A percentile compares a stretch with the other conserved stretches of the same genome.
phyloP scores from a whole-genome alignment of 2,888 invertebrate species.

The Conchocele bisecta region DNA sequence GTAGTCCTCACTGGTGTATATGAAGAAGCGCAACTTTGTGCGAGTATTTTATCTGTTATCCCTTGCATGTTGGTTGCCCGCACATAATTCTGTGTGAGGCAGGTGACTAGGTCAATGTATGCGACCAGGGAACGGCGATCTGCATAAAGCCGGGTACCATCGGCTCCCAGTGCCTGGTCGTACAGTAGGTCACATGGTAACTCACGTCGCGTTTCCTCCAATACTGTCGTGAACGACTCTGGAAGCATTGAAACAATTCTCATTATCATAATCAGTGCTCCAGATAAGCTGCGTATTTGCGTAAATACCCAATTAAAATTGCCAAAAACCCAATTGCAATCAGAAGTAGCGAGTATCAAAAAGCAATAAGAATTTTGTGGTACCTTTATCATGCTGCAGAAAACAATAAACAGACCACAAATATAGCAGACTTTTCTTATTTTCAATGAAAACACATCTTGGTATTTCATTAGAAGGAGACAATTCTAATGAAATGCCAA shows the following conservation, averaged over 20 bases:
- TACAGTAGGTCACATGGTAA: constrained; percentile 62
- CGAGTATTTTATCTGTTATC: too few species aligned
- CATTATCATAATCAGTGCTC: neutral
- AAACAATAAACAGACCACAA: too few species aligned
- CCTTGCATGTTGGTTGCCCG: too few species aligned
- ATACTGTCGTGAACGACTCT: constrained; percentile 31
- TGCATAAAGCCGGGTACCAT: constrained; percentile 28
- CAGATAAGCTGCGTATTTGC: neutral
- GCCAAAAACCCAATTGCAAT: neutral
- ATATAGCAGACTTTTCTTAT: too few species aligned
- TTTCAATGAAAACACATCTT: too few species aligned
- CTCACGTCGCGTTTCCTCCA: constrained; percentile 13
- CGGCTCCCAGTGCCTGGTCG: constrained; percentile 52
- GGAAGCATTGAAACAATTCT: constrained; percentile 5
- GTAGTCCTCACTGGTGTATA: too few species aligned
- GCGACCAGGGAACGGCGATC: constrained; percentile 12
- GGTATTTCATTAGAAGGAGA: too few species aligned
- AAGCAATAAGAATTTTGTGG: neutral
- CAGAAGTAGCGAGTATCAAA: neutral
- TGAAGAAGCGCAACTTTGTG: too few species aligned
- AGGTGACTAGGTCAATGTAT: constrained; percentile 30
- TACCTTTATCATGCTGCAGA: too few species aligned
- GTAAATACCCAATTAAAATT: neutral
- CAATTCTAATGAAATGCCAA: too few species aligned
- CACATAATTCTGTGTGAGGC: constrained; percentile 26